These are phyloP conservation scores for Perdita meconis DNA, from an alignment of 2,888 invertebrate genomes.

Conservation along the genomic window DNA sequence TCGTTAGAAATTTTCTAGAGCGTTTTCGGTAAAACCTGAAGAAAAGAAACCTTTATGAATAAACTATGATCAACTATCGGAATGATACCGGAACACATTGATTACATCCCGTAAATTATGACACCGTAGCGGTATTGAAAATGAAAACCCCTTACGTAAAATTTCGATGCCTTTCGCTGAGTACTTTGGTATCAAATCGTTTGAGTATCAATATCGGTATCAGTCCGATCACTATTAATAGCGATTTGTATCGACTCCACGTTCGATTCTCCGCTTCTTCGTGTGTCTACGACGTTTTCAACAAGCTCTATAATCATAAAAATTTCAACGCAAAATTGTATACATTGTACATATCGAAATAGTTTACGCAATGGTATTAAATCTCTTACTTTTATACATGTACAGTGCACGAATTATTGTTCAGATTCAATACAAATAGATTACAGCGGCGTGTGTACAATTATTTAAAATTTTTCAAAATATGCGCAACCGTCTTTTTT, in stretches of 20 bases:
- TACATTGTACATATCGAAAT: conserved; percentile 29
- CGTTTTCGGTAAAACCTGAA: conserved; percentile 26
- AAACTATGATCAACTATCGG: no score
- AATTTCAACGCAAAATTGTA: conserved; percentile 40
- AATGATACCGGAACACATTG: no score
- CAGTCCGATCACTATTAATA: no score
- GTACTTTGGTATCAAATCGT: no score
- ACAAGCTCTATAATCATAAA: conserved; percentile 30
- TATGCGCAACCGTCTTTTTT: conserved; percentile 45
- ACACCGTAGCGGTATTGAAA: no score
- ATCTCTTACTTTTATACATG: conserved; percentile 48
- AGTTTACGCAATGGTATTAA: conserved; percentile 41
- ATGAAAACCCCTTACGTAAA: no score
- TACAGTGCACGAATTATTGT: conserved; percentile 32
- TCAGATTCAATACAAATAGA: conserved; percentile 51
- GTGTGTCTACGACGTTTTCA: not conserved
- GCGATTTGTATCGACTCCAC: conserved; percentile 27
- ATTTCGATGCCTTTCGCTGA: no score
- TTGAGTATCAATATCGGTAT: no score
- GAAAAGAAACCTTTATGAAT: conserved; percentile 22
- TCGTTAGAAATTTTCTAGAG: conserved; percentile 11
- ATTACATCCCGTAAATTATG: no score
- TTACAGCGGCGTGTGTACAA: conserved; percentile 48
- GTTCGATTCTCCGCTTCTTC: conserved; percentile 3
- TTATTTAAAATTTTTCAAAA: conserved; percentile 58